A percentile compares a stretch with the other conserved stretches of the same genome.
Conservation (phyloP, 2,113 vertebrate genomes). For the Pelvicachromis taeniatus region DNA sequence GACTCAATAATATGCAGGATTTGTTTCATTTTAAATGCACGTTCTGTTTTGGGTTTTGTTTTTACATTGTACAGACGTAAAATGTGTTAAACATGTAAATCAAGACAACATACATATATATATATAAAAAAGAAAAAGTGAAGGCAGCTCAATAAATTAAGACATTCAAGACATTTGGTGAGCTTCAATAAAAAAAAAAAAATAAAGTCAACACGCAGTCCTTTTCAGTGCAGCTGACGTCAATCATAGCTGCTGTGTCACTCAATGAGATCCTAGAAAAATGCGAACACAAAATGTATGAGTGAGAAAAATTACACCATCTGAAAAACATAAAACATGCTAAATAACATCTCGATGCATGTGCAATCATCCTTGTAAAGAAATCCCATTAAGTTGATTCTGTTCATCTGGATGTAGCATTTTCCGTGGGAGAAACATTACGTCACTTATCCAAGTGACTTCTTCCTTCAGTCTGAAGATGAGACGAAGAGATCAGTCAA, state of each 20-base stretch:
- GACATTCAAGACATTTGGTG: neutral
- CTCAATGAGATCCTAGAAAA: constrained; percentile 67
- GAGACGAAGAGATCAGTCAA: neutral
- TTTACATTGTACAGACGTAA: constrained; percentile 6
- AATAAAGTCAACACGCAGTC: neutral
- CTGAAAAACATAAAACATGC: neutral
- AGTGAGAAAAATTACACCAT: neutral
- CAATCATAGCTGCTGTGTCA: constrained; percentile 18
- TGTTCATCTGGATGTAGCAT: neutral
- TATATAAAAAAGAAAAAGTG: neutral
- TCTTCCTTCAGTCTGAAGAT: neutral
- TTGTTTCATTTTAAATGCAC: neutral
- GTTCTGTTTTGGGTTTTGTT: neutral
- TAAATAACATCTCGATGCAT: neutral
- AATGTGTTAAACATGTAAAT: constrained; percentile 3
- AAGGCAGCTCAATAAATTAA: constrained; percentile 50
- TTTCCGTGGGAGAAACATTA: neutral
- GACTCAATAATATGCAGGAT: neutral
- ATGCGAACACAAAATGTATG: neutral
- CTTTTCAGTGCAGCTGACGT: neutral
- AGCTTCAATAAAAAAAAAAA: neutral
- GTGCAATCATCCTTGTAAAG: neutral
- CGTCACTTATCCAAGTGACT: neutral
- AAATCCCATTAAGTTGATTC: neutral
- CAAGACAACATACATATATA: neutral